phyloP scores from a whole-genome alignment of 2,113 vertebrate species.

The Entomyzon cyanotis region DNA sequence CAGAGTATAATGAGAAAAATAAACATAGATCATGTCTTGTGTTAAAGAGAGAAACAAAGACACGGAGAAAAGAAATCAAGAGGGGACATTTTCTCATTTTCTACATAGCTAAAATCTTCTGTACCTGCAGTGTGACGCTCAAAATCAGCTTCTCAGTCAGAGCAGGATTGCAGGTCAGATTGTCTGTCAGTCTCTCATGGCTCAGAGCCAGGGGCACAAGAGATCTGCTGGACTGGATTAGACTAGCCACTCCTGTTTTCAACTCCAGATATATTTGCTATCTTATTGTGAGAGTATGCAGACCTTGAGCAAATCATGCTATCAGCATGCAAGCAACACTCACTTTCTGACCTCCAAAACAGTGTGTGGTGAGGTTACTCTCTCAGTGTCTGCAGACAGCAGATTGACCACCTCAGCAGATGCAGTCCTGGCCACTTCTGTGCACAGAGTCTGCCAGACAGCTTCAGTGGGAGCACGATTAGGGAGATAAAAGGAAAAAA shows the following conservation, averaged over 20 bases:
- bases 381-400: accelerated
- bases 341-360: not conserved
- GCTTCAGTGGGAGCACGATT: not conserved
- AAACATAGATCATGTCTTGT: not conserved
- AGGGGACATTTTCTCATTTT: not conserved
- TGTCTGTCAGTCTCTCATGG: accelerated
- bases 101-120: not conserved
- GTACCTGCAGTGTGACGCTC: not conserved
- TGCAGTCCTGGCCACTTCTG: accelerated
- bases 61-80: not conserved
- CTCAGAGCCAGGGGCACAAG: not conserved
- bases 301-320: not conserved
- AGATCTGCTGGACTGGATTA: not conserved
- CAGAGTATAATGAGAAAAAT: not conserved
- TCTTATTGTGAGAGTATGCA: not conserved
- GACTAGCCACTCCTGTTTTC: not conserved
- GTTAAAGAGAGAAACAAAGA: not conserved
- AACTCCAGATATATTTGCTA: accelerated
- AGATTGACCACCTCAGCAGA: not conserved
- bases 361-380: accelerated
- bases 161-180: not conserved
- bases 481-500: not conserved
- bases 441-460: not conserved
- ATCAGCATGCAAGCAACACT: accelerated
- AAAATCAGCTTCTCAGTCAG: not conserved